Evolutionary conservation across 2,797 vertebrate genomes (phyloP).

Genomic region (Ptychadena robeensis): DNA sequence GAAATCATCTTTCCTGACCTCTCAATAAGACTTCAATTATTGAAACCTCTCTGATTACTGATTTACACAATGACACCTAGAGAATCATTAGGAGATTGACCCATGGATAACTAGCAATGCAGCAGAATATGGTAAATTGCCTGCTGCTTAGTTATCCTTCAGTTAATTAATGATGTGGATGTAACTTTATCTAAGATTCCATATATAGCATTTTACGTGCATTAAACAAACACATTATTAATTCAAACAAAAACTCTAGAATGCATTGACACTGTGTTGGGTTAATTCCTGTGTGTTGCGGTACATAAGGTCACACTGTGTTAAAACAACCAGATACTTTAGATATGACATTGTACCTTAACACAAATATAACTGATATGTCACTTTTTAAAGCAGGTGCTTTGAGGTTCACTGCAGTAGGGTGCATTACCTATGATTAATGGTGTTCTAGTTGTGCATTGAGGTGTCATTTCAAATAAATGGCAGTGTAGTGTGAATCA

Average conservation of each 20-base stretch:
- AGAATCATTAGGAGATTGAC: constrained; percentile 69
- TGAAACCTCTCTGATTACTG: background rate
- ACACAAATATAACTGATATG: no score
- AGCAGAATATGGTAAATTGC: constrained; percentile 62
- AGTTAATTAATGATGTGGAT: constrained; percentile 48
- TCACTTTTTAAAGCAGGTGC: no score
- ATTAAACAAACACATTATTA: background rate
- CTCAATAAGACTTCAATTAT: background rate
- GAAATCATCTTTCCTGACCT: background rate
- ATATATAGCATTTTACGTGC: background rate
- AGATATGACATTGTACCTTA: no score
- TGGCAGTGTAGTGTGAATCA: no score
- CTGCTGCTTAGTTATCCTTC: constrained; percentile 64
- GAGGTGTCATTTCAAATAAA: no score
- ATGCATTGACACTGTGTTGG: background rate
- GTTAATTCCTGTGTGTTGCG: background rate
- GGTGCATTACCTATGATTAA: no score
- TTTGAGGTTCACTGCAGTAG: no score
- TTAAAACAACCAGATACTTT: no score
- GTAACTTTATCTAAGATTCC: background rate
- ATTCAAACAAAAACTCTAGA: background rate
- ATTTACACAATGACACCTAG: constrained; percentile 65
- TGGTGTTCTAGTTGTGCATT: no score
- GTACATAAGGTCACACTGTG: no score
- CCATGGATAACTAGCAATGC: constrained; percentile 67